Percentiles rank a stretch among this genome's conserved stretches.
Evolutionary conservation across 2,113 vertebrate species (phyloP).

Genomic region (Girardinichthys multiradiatus): DNA sequence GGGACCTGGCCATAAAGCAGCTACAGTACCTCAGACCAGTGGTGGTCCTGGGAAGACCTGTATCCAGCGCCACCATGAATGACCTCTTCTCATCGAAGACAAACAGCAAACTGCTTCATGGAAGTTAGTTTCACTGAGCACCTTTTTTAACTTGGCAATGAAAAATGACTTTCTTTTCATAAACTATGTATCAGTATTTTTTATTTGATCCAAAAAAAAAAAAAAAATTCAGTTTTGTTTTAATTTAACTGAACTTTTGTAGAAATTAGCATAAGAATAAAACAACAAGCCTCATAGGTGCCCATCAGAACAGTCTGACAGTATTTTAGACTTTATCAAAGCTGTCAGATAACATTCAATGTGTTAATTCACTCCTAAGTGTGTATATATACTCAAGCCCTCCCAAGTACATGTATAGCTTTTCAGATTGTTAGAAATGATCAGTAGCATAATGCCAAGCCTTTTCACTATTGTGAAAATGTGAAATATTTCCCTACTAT

Average conservation of each 20-base stretch:
- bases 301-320: slow-evolving; percentile 28
- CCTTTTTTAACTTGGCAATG: slow-evolving; percentile 39
- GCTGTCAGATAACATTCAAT: slow-evolving; percentile 18
- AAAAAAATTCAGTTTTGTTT: no score
- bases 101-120: slow-evolving; percentile 90
- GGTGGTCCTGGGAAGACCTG: slow-evolving; percentile 94
- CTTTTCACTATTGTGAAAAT: slow-evolving; percentile 61
- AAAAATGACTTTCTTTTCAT: slow-evolving; percentile 45
- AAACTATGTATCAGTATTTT: slow-evolving; percentile 52
- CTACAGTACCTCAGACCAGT: slow-evolving; percentile 97
- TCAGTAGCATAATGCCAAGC: slow-evolving; percentile 55
- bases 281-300: slow-evolving; percentile 23
- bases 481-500: slow-evolving; percentile 47
- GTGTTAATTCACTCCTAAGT: slow-evolving; percentile 35
- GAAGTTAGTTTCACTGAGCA: slow-evolving; percentile 79
- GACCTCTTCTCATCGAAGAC: slow-evolving; percentile 88
- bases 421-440: slow-evolving; percentile 62
- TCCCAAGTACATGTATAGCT: slow-evolving; percentile 64
- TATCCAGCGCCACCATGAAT: slow-evolving; percentile 86
- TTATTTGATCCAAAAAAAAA: slow-evolving; percentile 31
- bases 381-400: slow-evolving; percentile 71
- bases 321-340: slow-evolving; percentile 39
- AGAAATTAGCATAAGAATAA: slow-evolving; percentile 28
- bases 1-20: slow-evolving; percentile 97
- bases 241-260: slow-evolving; percentile 47